Percentiles rank a stretch among this genome's conserved stretches.
Conservation (phyloP, 1,140 invertebrate genomes). For the Atta texana region DNA sequence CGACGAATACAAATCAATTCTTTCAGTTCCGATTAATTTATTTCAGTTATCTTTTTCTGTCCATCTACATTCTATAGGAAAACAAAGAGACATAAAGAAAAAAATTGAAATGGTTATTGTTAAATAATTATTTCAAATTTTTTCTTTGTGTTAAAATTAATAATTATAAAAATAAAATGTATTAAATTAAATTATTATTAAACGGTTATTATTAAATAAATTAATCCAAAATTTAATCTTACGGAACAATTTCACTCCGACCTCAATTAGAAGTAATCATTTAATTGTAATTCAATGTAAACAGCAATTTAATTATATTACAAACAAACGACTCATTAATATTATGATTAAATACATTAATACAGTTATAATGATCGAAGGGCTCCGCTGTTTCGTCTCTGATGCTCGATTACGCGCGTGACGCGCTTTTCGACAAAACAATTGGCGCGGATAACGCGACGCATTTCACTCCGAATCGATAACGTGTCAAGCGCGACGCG, state of each 20-base stretch:
- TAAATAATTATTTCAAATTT: too few relatives aligned
- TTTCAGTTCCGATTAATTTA: not conserved
- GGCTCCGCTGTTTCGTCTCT: not conserved
- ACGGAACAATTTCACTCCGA: not conserved
- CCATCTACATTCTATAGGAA: not conserved
- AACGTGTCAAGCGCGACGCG: not conserved
- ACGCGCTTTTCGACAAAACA: conserved; percentile 4
- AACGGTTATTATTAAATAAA: too few relatives aligned
- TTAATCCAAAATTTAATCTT: not conserved
- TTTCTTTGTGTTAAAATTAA: too few relatives aligned
- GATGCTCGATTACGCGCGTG: conserved; percentile 1
- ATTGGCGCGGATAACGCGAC: conserved; percentile 23
- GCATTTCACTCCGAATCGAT: conserved; percentile 29
- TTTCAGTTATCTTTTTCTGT: not conserved
- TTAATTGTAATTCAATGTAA: not conserved
- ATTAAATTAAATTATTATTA: too few relatives aligned
- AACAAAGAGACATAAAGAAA: not conserved
- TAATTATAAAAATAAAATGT: too few relatives aligned
- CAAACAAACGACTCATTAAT: conserved; percentile 24
- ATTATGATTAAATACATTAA: conserved; percentile 19
- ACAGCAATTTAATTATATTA: not conserved
- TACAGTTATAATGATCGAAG: not conserved
- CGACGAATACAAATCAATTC: not conserved
- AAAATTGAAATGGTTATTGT: not conserved
- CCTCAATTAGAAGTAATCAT: not conserved